These are phyloP conservation scores for Solenodon paradoxus DNA, from an alignment of 2,113 vertebrate genomes.

Conservation along the genomic window DNA sequence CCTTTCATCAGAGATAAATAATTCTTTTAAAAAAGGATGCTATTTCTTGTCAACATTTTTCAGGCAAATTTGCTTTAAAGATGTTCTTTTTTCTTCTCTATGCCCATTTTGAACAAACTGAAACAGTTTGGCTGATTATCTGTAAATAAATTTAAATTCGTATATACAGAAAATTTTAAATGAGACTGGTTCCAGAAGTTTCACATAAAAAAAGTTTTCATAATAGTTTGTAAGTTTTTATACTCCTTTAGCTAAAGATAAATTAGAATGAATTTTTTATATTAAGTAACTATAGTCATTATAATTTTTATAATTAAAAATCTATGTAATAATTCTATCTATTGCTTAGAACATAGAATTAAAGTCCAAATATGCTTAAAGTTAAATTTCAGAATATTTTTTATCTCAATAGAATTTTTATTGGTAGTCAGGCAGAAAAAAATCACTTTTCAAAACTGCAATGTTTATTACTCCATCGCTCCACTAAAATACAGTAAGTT, in stretches of 20 bases:
- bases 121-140: not conserved
- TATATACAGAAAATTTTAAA: not conserved
- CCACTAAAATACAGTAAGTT: not conserved
- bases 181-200: not conserved
- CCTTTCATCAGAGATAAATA: not conserved
- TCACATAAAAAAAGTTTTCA: conserved; percentile 25
- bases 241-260: conserved; percentile 1
- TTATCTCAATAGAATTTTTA: not conserved
- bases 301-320: conserved; percentile 8
- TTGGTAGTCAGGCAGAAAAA: not conserved
- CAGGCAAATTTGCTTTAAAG: conserved; percentile 5
- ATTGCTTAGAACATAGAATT: not conserved
- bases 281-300: not conserved
- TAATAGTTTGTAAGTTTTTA: not conserved
- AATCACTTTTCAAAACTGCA: conserved; percentile 18
- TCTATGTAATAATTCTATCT: not conserved
- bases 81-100: not conserved
- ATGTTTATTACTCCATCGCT: not conserved
- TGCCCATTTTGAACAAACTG: not conserved
- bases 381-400: conserved; percentile 6
- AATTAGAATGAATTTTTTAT: conserved; percentile 5
- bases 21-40: not conserved
- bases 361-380: not conserved
- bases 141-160: conserved; percentile 12
- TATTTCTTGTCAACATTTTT: not conserved